Evolutionary conservation across 2,888 invertebrate species (phyloP).

Genomic region (Drosophila koepferae): DNA sequence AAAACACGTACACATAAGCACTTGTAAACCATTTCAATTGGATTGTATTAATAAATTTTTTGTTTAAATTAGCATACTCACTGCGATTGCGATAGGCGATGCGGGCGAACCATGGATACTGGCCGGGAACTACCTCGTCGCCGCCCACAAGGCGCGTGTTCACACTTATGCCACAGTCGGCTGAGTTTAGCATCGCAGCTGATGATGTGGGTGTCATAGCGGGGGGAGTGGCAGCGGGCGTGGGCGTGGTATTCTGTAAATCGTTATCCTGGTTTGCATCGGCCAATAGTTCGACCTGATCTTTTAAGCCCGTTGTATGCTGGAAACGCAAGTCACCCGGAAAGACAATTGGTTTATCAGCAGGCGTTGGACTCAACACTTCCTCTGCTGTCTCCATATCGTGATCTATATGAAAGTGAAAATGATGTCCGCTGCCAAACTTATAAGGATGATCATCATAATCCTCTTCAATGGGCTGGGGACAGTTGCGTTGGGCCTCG

Average conservation of each 20-base stretch:
- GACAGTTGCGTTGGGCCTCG: conserved; percentile 79
- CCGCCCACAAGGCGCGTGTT: conserved; percentile 86
- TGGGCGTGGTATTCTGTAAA: not conserved
- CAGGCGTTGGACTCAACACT: conserved; percentile 33
- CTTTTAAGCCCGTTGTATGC: conserved; percentile 28
- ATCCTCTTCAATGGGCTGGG: conserved; percentile 76
- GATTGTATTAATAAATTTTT: conserved; percentile 38
- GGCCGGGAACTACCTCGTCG: conserved; percentile 85
- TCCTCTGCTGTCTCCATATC: conserved; percentile 6
- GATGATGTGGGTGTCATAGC: not conserved
- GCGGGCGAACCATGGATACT: conserved; percentile 88
- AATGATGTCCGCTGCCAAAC: conserved; percentile 33
- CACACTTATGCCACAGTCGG: conserved; percentile 81
- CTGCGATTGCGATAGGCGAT: conserved; percentile 84
- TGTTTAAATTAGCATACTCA: conserved; percentile 64
- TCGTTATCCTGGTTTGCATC: conserved; percentile 16
- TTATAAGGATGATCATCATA: conserved; percentile 38
- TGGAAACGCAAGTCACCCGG: conserved; percentile 74
- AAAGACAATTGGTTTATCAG: conserved; percentile 67
- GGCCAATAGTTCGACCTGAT: conserved; percentile 11
- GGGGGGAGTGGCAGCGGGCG: not conserved
- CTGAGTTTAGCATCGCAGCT: conserved; percentile 47
- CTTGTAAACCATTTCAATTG: conserved; percentile 5
- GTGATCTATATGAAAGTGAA: conserved; percentile 57
- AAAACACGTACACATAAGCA: not conserved